Evolutionary conservation across 2,113 vertebrate genomes (phyloP), one percentile per base, ranked within the genome.

Genomic region (Erythrocercus mccallii): DNA sequence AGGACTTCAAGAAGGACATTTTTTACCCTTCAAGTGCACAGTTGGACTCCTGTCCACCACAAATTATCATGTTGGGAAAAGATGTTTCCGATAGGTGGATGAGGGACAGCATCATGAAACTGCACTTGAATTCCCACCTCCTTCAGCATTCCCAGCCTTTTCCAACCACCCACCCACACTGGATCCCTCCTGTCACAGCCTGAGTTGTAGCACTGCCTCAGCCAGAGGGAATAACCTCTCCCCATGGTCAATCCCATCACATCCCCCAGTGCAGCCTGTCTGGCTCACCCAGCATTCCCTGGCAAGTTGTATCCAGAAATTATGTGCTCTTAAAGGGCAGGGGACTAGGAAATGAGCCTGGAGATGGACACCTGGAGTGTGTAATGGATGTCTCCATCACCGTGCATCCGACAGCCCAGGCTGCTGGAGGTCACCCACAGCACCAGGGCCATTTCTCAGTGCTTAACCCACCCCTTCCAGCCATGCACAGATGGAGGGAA

Each of bases 31-130:
- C 30, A 12, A 38, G 28, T 8, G 9, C 17, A 7, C 4, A 33
- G 22, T 0, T 44, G 22, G 19, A 12, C 30, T 88, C 23, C 14
- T 62, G 15, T 38, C 14, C 45, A 57, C 24, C 42, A 35, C 17
- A 33, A 45, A 62, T 74, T 12, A 47, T 3, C 13, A 0, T 9
- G 2, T 1, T 76, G 47, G 31, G 33, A 86, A 57, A 80, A 68
- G 42, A 16, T 13, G 10, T 35, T 25, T 57, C 0, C 0, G 44
- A 11, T 0, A 1, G 19, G 16, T 60, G 30, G 53, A 48, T 28
- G 31, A 86, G 22, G 70, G 30, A 30, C 24, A 60, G 13, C 9
- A 53, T 3, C 27, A 35, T 14, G 8, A 37, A 80, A 8, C 16
- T n/a, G 11, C 11, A 12, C 11, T 30, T 57, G 21, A 69, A 83